A percentile compares a stretch with the other conserved stretches of the same genome.
These are phyloP conservation scores for Lophotriccus pileatus DNA, from an alignment of 2,797 vertebrate species.

Conservation along the genomic window DNA sequence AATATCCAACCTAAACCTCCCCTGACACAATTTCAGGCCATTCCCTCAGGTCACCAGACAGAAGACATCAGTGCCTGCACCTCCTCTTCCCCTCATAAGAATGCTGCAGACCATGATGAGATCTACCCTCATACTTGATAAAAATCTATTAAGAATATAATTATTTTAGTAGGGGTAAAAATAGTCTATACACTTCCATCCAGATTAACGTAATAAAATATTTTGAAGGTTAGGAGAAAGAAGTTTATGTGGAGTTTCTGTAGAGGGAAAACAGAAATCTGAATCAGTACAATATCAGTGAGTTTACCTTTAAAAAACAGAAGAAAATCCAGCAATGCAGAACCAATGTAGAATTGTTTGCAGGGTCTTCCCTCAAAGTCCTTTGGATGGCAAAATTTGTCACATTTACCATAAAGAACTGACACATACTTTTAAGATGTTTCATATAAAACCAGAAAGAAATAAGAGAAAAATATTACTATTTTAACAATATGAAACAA, in stretches of 20 bases:
- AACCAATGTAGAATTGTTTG: not conserved
- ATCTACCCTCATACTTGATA: not conserved
- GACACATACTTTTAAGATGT: not conserved
- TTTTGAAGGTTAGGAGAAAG: not conserved
- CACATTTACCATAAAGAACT: not conserved
- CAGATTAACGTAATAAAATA: not conserved
- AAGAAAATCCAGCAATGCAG: accelerated
- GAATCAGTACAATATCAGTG: not conserved
- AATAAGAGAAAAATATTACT: not conserved
- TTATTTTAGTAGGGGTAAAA: not conserved
- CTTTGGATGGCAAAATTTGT: not conserved
- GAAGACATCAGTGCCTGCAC: not conserved
- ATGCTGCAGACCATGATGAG: not conserved
- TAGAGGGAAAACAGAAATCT: not conserved
- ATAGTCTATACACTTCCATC: not conserved
- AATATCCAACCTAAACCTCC: not conserved
- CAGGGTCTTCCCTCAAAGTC: not conserved
- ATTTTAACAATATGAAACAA: not conserved
- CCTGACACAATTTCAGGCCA: not conserved
- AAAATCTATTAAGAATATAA: not conserved
- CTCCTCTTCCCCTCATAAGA: not conserved
- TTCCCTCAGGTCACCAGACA: not conserved
- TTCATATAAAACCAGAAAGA: not conserved
- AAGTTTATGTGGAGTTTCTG: not conserved
- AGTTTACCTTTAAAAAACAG: not conserved